phyloP scores from a whole-genome alignment of 2,113 vertebrate genomes.

The Ctenomys sociabilis region DNA sequence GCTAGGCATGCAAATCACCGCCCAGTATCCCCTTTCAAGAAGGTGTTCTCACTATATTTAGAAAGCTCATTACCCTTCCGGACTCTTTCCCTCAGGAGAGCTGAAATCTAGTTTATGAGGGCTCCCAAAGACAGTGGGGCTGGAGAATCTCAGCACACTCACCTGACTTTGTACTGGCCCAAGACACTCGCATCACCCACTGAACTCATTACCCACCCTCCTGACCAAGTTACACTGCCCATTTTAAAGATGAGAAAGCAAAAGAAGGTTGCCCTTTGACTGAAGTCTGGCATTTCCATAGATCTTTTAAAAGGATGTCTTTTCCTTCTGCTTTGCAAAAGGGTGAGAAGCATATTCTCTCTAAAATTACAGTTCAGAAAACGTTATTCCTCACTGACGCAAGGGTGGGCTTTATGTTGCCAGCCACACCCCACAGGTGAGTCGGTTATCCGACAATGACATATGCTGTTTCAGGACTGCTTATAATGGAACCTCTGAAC shows the following conservation, averaged over 20 bases:
- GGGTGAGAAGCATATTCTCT: neutral
- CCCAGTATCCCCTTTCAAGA: constrained; percentile 40
- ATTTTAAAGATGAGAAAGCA: constrained; percentile 15
- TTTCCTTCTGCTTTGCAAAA: neutral
- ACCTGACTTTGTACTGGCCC: neutral
- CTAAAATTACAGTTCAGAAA: neutral
- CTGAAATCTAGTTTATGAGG: constrained; percentile 32
- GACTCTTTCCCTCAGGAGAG: constrained; percentile 26
- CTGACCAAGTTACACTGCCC: neutral
- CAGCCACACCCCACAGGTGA: neutral
- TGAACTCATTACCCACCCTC: neutral
- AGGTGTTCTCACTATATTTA: constrained; percentile 60
- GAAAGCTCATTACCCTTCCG: constrained; percentile 54
- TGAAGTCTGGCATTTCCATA: neutral
- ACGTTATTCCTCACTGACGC: neutral
- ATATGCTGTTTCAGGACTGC: neutral
- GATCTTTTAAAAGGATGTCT: neutral
- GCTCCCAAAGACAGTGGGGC: neutral
- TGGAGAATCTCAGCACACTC: neutral
- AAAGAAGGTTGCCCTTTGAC: neutral
- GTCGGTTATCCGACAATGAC: neutral
- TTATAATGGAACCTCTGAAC: neutral
- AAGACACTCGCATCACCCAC: neutral
- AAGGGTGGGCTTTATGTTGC: neutral
- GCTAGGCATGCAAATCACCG: constrained; percentile 21